Percentiles rank a stretch among this genome's conserved stretches.
Conservation (phyloP, 1,140 invertebrate species). For the Pinna nobilis region DNA sequence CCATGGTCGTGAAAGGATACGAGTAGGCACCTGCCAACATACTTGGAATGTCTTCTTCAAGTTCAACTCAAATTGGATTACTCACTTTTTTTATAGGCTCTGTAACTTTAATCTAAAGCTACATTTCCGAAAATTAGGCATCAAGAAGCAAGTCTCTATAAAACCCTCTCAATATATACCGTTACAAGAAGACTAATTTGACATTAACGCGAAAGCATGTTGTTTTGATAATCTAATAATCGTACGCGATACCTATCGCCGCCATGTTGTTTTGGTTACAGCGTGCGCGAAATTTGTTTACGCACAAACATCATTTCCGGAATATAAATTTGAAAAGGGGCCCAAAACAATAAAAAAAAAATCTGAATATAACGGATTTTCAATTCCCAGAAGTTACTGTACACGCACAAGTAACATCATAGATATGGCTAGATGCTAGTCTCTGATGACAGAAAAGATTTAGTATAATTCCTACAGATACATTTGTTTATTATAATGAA, state of each 20-base stretch:
- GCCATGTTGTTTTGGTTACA: constrained; percentile 68
- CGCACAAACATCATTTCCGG: constrained; percentile 3
- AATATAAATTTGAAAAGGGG: too few relatives aligned
- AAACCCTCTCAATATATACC: constrained; percentile 5
- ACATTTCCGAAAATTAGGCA: not conserved
- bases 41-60: constrained; percentile 25
- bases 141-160: not conserved
- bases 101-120: not conserved
- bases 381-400: too few relatives aligned
- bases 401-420: too few relatives aligned
- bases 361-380: too few relatives aligned
- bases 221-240: constrained; percentile 2
- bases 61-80: not conserved
- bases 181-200: constrained; percentile 4
- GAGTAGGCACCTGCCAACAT: constrained; percentile 64
- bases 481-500: too few relatives aligned
- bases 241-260: constrained; percentile 27
- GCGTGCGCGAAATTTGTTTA: constrained; percentile 49
- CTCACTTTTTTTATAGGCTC: not conserved
- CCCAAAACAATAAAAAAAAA: too few relatives aligned
- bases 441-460: too few relatives aligned
- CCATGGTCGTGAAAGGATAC: constrained; percentile 68
- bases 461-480: too few relatives aligned
- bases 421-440: too few relatives aligned
- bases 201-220: constrained; percentile 6